Evolutionary conservation across 1,140 invertebrate species (phyloP).

Genomic region (Drosophila virilis): DNA sequence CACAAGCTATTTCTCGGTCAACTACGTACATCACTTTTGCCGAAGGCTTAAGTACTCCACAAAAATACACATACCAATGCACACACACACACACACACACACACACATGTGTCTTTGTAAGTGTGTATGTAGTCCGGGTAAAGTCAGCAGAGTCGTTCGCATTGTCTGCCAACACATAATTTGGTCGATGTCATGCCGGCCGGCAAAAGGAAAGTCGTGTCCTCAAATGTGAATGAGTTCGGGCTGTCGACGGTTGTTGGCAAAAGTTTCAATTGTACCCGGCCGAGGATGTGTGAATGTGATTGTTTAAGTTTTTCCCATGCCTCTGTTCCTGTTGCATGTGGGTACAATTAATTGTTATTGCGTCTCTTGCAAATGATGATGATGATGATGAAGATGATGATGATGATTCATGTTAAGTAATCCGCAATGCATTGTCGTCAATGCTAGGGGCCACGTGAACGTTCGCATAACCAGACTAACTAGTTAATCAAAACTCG

Average conservation of each 20-base stretch:
- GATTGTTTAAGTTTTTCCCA: conserved; percentile 72
- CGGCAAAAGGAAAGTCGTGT: conserved; percentile 62
- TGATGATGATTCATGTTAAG: conserved; percentile 37
- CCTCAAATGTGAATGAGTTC: conserved; percentile 59
- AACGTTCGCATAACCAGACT: too few species aligned
- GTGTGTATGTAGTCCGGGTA: not conserved
- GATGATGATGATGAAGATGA: conserved; percentile 40
- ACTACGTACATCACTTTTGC: conserved; percentile 25
- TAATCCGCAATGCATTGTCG: not conserved
- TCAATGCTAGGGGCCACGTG: not conserved
- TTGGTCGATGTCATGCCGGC: conserved; percentile 40
- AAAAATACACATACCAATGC: conserved; percentile 36
- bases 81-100: conserved; percentile 11
- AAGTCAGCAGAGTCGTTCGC: conserved; percentile 29
- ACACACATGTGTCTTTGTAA: not conserved
- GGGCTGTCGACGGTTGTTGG: conserved; percentile 52
- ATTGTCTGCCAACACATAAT: conserved; percentile 43
- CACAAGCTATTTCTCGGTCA: conserved; percentile 59
- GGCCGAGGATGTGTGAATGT: conserved; percentile 74
- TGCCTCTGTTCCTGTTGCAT: conserved; percentile 67
- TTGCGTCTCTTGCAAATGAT: conserved; percentile 47
- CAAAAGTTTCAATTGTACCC: conserved; percentile 77
- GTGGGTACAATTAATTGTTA: conserved; percentile 69
- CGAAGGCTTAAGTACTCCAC: conserved; percentile 8
- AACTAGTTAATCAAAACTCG: too few species aligned